A percentile compares a stretch with the other conserved stretches of the same genome.
Evolutionary conservation across 2,888 invertebrate species (phyloP).

Genomic region (Morpho helenor): DNA sequence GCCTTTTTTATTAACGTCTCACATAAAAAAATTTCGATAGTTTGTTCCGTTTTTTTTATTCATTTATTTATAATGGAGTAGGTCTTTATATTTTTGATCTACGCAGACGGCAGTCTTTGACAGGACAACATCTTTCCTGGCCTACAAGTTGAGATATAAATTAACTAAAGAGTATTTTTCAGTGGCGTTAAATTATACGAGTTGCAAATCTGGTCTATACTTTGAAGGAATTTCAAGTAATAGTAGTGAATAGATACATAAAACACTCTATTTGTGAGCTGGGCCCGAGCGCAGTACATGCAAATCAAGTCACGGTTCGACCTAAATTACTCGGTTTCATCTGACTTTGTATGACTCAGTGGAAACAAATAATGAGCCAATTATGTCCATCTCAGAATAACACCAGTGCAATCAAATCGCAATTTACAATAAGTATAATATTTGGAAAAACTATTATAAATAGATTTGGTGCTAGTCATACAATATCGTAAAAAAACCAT

Average conservation of each 20-base stretch:
- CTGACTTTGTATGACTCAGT: slow-evolving; percentile 49
- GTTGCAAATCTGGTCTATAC: slow-evolving; percentile 36
- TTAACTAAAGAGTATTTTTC: slow-evolving; percentile 28
- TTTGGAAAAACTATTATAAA: slow-evolving; percentile 68
- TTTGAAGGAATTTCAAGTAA: slow-evolving; percentile 43
- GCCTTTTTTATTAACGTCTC: no score
- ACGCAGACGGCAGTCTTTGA: no score
- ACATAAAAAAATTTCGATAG: no score
- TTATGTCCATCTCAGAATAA: slow-evolving; percentile 58
- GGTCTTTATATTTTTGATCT: no score
- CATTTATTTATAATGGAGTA: no score
- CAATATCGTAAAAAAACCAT: no score
- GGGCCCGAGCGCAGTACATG: slow-evolving; percentile 58
- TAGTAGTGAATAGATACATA: slow-evolving; percentile 55
- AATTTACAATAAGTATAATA: slow-evolving; percentile 45
- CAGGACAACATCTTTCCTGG: slow-evolving; percentile 7
- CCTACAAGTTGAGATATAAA: slow-evolving; percentile 23
- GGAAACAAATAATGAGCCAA: slow-evolving; percentile 52
- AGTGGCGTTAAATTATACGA: slow-evolving; percentile 40
- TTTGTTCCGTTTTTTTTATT: no score
- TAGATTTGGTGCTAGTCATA: slow-evolving; percentile 48
- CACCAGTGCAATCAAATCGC: slow-evolving; percentile 54
- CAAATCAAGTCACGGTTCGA: slow-evolving; percentile 71
- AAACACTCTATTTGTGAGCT: slow-evolving; percentile 49
- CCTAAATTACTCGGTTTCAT: slow-evolving; percentile 59